These are phyloP conservation scores for Anolis sagrei DNA, from an alignment of 2,113 vertebrate species.

Conservation along the genomic window DNA sequence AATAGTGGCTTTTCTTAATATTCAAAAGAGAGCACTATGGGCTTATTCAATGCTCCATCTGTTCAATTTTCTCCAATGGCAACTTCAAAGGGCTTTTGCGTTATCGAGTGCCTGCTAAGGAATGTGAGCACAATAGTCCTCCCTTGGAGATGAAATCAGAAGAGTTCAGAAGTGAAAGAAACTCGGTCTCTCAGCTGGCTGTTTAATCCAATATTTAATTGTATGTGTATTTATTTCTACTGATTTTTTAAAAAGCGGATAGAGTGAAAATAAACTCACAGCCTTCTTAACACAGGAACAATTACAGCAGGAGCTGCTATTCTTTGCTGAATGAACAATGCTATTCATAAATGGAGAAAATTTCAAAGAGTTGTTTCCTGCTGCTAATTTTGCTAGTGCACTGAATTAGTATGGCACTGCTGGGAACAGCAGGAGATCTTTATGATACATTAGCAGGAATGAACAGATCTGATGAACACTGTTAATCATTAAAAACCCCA, in stretches of 20 bases:
- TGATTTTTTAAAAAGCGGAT: slow-evolving; percentile 64
- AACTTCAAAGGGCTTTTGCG: slow-evolving; percentile 64
- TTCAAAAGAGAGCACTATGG: slow-evolving; percentile 48
- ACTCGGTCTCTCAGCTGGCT: slow-evolving; percentile 50
- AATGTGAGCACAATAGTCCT: slow-evolving; percentile 53
- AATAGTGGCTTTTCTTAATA: slow-evolving; percentile 55
- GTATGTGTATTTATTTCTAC: slow-evolving; percentile 72
- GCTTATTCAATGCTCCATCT: slow-evolving; percentile 59
- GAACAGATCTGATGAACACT: slow-evolving; percentile 67
- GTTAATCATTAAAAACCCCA: slow-evolving; percentile 73
- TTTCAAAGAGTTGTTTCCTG: slow-evolving; percentile 79
- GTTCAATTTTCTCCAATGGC: slow-evolving; percentile 58
- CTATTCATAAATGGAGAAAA: slow-evolving; percentile 75
- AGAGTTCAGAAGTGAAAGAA: slow-evolving; percentile 64
- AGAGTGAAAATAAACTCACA: slow-evolving; percentile 66
- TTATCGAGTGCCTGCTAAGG: slow-evolving; percentile 45
- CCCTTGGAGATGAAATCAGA: slow-evolving; percentile 43
- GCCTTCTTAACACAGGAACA: slow-evolving; percentile 64
- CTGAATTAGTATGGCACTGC: slow-evolving; percentile 74
- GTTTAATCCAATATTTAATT: slow-evolving; percentile 72
- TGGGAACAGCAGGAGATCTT: slow-evolving; percentile 74
- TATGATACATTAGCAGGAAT: slow-evolving; percentile 69
- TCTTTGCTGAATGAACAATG: slow-evolving; percentile 75
- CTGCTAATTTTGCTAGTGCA: slow-evolving; percentile 77
- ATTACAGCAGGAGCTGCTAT: slow-evolving; percentile 66